Conservation (phyloP, 2,797 vertebrate species). For the Octomys mimax region DNA sequence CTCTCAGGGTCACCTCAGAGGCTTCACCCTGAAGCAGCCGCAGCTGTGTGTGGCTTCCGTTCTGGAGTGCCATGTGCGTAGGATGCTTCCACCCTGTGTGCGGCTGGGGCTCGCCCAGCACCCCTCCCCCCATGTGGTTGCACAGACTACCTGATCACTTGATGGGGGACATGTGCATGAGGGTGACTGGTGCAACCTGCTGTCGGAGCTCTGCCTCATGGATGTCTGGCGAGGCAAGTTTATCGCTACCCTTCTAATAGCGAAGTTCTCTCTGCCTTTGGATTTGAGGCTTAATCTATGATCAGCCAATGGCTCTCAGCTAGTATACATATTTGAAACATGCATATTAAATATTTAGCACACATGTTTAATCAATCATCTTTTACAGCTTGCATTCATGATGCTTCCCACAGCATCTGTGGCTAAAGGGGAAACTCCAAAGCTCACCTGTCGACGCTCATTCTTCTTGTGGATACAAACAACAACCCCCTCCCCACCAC, state of each 20-base stretch:
- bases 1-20: background rate
- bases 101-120: background rate
- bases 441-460: background rate
- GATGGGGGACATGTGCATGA: background rate
- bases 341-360: background rate
- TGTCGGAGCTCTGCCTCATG: background rate
- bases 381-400: background rate
- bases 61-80: fast-evolving
- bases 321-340: background rate
- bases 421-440: constrained; percentile 21
- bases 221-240: background rate
- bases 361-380: constrained; percentile 20
- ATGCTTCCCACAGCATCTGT: background rate
- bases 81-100: no score
- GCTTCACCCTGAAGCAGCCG: background rate
- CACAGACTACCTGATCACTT: background rate
- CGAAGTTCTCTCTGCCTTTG: background rate
- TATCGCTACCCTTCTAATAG: background rate
- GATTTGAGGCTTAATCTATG: background rate
- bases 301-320: background rate
- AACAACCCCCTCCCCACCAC: background rate
- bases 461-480: background rate
- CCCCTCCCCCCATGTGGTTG: fast-evolving
- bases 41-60: background rate
- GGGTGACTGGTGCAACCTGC: background rate